Evolutionary conservation across 2,113 vertebrate genomes (phyloP).

Genomic region (Tiliqua scincoides): DNA sequence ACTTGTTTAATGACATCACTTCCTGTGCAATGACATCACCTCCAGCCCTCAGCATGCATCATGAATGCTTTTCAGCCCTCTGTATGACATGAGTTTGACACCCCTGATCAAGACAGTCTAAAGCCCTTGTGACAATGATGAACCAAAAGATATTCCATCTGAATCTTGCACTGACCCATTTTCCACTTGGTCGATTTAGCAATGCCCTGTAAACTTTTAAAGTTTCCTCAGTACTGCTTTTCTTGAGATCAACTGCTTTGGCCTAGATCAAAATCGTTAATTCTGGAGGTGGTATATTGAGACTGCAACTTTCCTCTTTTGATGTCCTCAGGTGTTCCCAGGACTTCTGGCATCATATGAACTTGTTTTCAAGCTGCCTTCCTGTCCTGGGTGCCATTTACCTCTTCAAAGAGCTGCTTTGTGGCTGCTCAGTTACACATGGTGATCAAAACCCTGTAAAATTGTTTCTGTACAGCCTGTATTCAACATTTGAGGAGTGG

Average conservation of each 20-base stretch:
- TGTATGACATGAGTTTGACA: too few relatives aligned
- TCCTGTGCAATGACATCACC: too few relatives aligned
- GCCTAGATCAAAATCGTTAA: constrained; percentile 13
- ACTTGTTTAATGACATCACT: too few relatives aligned
- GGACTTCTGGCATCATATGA: constrained; percentile 58
- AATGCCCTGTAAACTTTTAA: constrained; percentile 10
- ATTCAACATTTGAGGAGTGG: constrained; percentile 54
- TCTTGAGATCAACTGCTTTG: constrained; percentile 54
- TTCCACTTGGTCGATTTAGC: not conserved
- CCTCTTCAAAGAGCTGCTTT: constrained; percentile 74
- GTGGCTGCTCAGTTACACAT: constrained; percentile 61
- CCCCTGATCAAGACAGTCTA: too few relatives aligned
- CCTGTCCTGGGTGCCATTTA: constrained; percentile 66
- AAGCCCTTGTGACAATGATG: not conserved
- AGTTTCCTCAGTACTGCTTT: constrained; percentile 38
- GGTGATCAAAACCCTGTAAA: constrained; percentile 72
- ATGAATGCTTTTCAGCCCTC: too few relatives aligned
- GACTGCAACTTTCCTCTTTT: constrained; percentile 56
- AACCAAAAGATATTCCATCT: not conserved
- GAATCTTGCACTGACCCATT: not conserved
- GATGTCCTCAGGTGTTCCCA: constrained; percentile 66
- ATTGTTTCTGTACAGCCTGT: constrained; percentile 51
- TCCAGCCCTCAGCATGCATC: too few relatives aligned
- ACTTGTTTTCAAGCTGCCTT: constrained; percentile 30
- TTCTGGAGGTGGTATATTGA: constrained; percentile 54